Conservation (phyloP, 2,888 invertebrate species). For the Mantis religiosa region DNA sequence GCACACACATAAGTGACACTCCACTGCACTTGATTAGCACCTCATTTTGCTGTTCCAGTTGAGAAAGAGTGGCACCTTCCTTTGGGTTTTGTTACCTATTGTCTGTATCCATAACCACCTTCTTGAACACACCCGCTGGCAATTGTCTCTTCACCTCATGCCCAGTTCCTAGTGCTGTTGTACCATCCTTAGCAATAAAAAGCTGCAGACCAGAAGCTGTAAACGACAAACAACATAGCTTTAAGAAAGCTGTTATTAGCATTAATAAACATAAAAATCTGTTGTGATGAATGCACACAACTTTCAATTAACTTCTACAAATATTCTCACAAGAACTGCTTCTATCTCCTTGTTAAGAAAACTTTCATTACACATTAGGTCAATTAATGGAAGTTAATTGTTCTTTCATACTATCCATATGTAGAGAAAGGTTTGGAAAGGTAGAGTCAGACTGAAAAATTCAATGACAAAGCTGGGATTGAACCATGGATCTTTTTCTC, state of each 20-base stretch:
- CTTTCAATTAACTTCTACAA: too few relatives aligned
- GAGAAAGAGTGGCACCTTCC: background rate
- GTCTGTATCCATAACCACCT: conserved; percentile 68
- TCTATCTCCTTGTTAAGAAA: too few relatives aligned
- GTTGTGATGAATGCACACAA: too few relatives aligned
- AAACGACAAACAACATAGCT: conserved; percentile 36
- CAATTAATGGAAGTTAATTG: too few relatives aligned
- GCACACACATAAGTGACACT: background rate
- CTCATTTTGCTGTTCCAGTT: background rate
- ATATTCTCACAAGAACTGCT: too few relatives aligned
- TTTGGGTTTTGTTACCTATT: conserved; percentile 56
- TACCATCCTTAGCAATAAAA: conserved; percentile 86
- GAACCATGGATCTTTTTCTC: too few relatives aligned
- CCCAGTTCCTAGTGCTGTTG: conserved; percentile 72
- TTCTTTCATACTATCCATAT: too few relatives aligned
- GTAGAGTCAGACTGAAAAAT: too few relatives aligned
- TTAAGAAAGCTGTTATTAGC: background rate
- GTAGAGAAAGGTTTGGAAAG: too few relatives aligned
- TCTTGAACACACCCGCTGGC: conserved; percentile 64
- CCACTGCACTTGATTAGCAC: background rate
- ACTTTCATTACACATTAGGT: too few relatives aligned
- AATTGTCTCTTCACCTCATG: conserved; percentile 76
- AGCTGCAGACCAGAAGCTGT: conserved; percentile 84
- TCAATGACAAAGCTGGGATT: too few relatives aligned
- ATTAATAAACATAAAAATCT: too few relatives aligned